phyloP scores from a whole-genome alignment of 2,797 vertebrate species.

The Fratercula arctica region DNA sequence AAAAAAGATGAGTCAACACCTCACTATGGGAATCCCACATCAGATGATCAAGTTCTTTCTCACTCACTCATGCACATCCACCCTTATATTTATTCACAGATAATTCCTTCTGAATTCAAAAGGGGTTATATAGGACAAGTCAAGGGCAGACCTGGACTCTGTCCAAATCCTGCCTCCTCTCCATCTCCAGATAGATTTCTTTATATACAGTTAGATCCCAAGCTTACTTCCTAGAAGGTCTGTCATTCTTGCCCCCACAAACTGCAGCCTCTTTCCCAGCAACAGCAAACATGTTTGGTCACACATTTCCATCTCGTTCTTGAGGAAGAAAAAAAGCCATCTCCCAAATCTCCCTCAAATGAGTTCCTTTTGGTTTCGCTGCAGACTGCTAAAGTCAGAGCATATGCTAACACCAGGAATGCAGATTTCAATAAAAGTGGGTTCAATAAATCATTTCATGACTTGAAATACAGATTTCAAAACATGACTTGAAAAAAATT shows the following conservation, averaged over 20 bases:
- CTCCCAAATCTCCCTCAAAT: not conserved
- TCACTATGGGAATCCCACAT: constrained; percentile 1
- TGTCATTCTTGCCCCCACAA: not conserved
- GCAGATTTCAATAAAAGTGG: not conserved
- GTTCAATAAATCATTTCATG: not conserved
- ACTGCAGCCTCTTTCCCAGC: not conserved
- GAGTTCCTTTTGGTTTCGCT: not conserved
- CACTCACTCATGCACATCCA: not conserved
- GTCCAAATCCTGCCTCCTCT: not conserved
- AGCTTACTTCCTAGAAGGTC: not conserved
- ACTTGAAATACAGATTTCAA: not conserved
- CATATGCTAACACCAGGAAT: not conserved
- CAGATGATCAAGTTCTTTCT: not conserved
- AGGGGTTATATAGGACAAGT: not conserved
- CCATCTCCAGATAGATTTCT: not conserved
- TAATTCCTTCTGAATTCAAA: not conserved
- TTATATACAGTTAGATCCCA: not conserved
- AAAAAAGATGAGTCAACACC: not conserved
- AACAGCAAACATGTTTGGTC: fast-evolving
- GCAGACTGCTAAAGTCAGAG: fast-evolving
- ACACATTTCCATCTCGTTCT: not conserved
- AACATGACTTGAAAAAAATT: not conserved
- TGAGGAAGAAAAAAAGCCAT: not conserved
- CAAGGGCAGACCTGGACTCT: not conserved
- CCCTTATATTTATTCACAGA: not conserved